phyloP scores from a whole-genome alignment of 2,888 invertebrate genomes.

The Rhagonycha fulva region DNA sequence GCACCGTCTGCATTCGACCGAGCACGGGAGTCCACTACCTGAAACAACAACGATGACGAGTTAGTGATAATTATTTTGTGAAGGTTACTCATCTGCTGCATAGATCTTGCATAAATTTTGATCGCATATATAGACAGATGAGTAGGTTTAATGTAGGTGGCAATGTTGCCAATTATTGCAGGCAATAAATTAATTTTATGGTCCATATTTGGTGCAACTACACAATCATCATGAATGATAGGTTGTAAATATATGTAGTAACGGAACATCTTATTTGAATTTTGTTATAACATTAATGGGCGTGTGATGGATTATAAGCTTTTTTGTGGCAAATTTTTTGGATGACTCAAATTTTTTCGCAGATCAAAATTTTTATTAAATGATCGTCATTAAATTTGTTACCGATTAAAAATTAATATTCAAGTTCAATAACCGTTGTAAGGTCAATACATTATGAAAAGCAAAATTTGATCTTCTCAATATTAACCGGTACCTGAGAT shows the following conservation, averaged over 20 bases:
- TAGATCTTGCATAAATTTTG: conserved; percentile 26
- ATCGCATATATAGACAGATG: conserved; percentile 24
- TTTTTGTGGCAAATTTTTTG: not conserved
- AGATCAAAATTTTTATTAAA: not conserved
- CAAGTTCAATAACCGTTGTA: conserved; percentile 25
- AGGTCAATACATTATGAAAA: conserved; percentile 16
- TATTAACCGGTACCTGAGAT: not conserved
- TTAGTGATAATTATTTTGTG: conserved; percentile 39
- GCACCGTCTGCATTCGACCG: conserved; percentile 59
- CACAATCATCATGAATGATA: conserved; percentile 19
- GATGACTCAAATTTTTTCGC: not conserved
- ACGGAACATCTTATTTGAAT: conserved; percentile 20
- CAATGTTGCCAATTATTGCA: conserved; percentile 23
- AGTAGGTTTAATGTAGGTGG: conserved; percentile 28
- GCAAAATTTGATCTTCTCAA: not conserved
- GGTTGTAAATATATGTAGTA: not conserved
- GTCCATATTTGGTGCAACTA: conserved; percentile 24
- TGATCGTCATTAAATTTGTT: not conserved
- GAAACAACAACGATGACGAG: conserved; percentile 38
- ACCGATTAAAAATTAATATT: not conserved
- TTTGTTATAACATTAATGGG: not conserved
- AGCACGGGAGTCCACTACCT: conserved; percentile 61
- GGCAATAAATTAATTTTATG: conserved; percentile 27
- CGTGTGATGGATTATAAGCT: not conserved
- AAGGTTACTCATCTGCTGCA: conserved; percentile 40